phyloP scores from a whole-genome alignment of 2,797 vertebrate genomes.

The Leuciscus waleckii region DNA sequence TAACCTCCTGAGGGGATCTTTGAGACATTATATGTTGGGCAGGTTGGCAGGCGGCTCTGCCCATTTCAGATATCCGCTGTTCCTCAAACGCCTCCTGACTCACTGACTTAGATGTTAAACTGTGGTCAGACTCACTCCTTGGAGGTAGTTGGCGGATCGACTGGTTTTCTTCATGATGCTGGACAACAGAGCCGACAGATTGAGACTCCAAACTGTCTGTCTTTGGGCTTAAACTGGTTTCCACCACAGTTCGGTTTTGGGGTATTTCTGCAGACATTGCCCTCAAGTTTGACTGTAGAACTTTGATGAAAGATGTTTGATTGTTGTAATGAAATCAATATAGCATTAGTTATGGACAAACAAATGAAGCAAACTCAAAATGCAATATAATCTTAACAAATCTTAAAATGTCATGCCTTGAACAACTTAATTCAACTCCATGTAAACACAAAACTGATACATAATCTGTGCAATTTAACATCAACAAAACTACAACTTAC shows the following conservation, averaged over 20 bases:
- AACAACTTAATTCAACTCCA: background rate
- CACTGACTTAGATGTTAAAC: background rate
- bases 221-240: background rate
- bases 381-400: background rate
- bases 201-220: background rate
- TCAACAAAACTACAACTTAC: background rate
- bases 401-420: background rate
- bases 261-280: constrained; percentile 52
- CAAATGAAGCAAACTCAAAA: background rate
- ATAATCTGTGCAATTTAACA: background rate
- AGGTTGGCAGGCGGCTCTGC: background rate
- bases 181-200: background rate
- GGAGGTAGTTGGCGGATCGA: background rate
- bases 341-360: background rate
- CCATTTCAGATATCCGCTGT: background rate
- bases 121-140: background rate
- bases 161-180: background rate
- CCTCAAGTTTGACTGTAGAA: background rate
- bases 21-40: background rate
- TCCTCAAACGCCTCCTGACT: constrained; percentile 1
- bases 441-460: background rate
- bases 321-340: background rate
- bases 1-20: constrained; percentile 27
- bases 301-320: background rate
- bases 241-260: background rate